These are phyloP conservation scores for Arenaria interpres DNA, from an alignment of 2,113 vertebrate species.

Conservation along the genomic window DNA sequence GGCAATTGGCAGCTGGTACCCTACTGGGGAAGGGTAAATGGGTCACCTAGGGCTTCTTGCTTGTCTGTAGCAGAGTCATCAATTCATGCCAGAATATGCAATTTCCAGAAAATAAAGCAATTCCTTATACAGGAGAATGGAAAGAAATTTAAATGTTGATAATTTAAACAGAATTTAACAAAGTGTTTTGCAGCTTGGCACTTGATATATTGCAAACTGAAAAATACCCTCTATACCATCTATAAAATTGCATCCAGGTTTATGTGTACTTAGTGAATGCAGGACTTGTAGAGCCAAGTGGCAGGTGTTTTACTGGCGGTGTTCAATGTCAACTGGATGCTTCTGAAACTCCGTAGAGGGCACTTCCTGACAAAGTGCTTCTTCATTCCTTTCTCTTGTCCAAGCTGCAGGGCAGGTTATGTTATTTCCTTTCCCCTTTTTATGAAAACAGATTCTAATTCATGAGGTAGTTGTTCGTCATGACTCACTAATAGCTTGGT, in stretches of 20 bases:
- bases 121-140: conserved; percentile 8
- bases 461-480: neutral
- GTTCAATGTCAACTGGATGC: neutral
- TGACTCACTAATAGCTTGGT: neutral
- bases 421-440: neutral
- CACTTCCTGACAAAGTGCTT: neutral
- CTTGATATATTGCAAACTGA: neutral
- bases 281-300: neutral
- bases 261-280: neutral
- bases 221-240: neutral
- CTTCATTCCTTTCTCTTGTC: neutral
- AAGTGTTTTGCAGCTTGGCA: neutral
- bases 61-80: conserved; percentile 61
- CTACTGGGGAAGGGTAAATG: conserved; percentile 74
- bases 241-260: neutral
- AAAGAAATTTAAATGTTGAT: conserved; percentile 53
- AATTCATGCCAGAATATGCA: conserved; percentile 61
- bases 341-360: neutral
- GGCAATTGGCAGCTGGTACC: conserved; percentile 77
- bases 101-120: conserved; percentile 64
- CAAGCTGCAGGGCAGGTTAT: neutral
- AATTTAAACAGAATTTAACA: conserved; percentile 58
- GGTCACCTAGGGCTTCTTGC: conserved; percentile 73
- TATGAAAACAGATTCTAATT: neutral
- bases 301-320: neutral